These are phyloP conservation scores for Pantherophis vulpinus DNA, from an alignment of 2,797 vertebrate genomes.

Conservation along the genomic window DNA sequence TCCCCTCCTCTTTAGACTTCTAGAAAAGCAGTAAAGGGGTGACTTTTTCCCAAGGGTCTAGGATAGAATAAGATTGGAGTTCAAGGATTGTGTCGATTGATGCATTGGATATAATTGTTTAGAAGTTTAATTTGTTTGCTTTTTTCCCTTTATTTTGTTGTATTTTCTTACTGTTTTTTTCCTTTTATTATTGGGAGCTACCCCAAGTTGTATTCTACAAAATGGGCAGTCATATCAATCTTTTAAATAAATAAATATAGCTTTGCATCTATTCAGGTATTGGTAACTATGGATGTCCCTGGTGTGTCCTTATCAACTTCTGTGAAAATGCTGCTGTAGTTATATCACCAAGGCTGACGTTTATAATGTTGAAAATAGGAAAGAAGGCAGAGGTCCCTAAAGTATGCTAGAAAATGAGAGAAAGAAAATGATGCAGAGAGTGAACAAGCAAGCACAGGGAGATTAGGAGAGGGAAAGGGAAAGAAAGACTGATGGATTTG, in stretches of 20 bases:
- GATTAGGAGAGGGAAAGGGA: not conserved
- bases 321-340: not conserved
- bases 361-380: not conserved
- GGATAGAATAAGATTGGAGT: not conserved
- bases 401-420: not conserved
- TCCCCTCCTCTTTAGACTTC: not conserved
- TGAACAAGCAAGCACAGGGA: not conserved
- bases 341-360: not conserved
- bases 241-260: not conserved
- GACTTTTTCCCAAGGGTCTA: not conserved
- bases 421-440: not conserved
- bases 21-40: not conserved
- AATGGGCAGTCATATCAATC: not conserved
- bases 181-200: not conserved
- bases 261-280: not conserved
- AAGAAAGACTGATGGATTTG: not conserved
- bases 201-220: not conserved
- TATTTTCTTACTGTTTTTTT: not conserved
- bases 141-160: not conserved
- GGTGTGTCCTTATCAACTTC: not conserved
- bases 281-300: not conserved
- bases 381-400: not conserved
- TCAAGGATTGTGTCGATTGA: not conserved
- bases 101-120: not conserved
- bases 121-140: not conserved